phyloP scores from a whole-genome alignment of 2,888 invertebrate genomes.

The Nemotelus pantherinus region DNA sequence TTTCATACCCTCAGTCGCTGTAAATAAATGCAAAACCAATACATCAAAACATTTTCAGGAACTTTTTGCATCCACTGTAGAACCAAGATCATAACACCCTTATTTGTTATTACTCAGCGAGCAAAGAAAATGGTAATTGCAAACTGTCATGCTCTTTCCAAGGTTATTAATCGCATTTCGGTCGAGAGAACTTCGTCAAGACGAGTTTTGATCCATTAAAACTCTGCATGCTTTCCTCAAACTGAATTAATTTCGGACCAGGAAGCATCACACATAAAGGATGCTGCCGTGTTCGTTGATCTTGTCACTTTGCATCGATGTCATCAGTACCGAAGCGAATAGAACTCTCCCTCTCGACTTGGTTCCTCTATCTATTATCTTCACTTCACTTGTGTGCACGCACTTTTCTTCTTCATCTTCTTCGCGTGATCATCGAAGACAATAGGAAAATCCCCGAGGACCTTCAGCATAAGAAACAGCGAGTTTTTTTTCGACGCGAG shows the following conservation, averaged over 20 bases:
- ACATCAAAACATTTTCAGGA: no score
- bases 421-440: constrained; percentile 36
- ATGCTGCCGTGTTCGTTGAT: constrained; percentile 40
- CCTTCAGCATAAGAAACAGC: constrained; percentile 8
- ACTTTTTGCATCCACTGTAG: no score
- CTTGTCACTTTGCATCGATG: constrained; percentile 48
- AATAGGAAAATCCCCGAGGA: neutral
- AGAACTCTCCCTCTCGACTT: neutral
- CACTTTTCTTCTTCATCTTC: constrained; percentile 5
- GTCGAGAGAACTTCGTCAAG: neutral
- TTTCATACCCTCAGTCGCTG: no score
- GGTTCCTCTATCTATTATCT: neutral
- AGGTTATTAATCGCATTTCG: constrained; percentile 41
- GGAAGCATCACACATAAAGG: constrained; percentile 1
- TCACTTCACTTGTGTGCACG: neutral
- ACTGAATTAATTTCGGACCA: constrained; percentile 13
- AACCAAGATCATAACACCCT: no score
- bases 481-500: neutral
- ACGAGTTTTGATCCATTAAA: neutral
- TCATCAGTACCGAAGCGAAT: constrained; percentile 16
- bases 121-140: constrained; percentile 24
- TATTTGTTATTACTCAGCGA: no score
- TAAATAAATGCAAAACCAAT: no score
- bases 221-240: constrained; percentile 13
- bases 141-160: constrained; percentile 36